These are phyloP conservation scores for Cremastinae sp. DNA, from an alignment of 2,888 invertebrate genomes.

Conservation along the genomic window DNA sequence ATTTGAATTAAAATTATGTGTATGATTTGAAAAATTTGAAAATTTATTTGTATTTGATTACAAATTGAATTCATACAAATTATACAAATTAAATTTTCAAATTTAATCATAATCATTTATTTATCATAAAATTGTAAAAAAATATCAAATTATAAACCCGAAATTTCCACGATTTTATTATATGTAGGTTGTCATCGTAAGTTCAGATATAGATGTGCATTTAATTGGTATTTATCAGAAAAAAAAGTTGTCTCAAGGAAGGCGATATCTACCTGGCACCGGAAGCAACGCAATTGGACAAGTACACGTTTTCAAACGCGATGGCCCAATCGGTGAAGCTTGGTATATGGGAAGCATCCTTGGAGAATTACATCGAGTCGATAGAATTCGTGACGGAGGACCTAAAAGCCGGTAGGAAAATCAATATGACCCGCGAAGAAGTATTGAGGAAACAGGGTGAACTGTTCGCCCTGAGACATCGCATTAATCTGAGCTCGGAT, in stretches of 20 bases:
- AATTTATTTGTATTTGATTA: too few species aligned
- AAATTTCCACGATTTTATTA: too few species aligned
- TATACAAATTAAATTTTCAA: too few species aligned
- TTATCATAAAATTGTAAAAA: too few species aligned
- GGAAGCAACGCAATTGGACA: conserved; percentile 87
- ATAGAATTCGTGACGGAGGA: conserved; percentile 91
- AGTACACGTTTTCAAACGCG: conserved; percentile 97
- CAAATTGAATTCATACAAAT: neutral
- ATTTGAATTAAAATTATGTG: too few species aligned
- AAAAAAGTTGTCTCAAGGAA: conserved; percentile 78
- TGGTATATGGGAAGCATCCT: conserved; percentile 95
- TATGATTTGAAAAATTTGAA: too few species aligned
- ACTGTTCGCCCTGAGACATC: conserved; percentile 92
- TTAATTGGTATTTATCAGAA: too few species aligned
- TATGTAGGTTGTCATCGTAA: too few species aligned
- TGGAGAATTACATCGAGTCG: conserved; percentile 91
- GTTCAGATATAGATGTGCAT: too few species aligned
- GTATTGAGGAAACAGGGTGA: conserved; percentile 92
- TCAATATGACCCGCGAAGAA: conserved; percentile 87
- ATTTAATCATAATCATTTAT: too few species aligned
- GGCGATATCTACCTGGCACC: conserved; percentile 82
- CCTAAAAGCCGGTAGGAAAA: conserved; percentile 88
- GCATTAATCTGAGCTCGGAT: conserved; percentile 96
- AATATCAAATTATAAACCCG: too few species aligned
- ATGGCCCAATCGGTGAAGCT: conserved; percentile 96